Evolutionary conservation across 2,797 vertebrate species (phyloP).

Genomic region (Leuciscus waleckii): DNA sequence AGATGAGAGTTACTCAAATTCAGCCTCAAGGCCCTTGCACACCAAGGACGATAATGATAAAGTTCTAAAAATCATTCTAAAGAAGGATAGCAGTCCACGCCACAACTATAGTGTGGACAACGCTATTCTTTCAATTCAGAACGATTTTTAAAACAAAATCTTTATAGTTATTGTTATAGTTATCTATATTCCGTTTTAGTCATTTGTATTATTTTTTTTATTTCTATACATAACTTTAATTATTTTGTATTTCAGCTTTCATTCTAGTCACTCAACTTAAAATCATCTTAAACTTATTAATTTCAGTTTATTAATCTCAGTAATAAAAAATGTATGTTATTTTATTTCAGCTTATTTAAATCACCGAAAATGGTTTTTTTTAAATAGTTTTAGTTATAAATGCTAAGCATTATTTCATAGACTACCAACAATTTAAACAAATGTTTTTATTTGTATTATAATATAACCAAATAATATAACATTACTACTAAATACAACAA

Average conservation of each 20-base stretch:
- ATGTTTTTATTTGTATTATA: neutral
- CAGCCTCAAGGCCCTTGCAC: neutral
- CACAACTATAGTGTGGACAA: neutral
- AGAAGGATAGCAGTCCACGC: neutral
- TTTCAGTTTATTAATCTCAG: neutral
- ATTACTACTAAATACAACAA: neutral
- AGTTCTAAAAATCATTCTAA: neutral
- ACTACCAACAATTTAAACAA: too few relatives aligned
- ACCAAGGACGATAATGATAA: neutral
- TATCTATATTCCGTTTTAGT: neutral
- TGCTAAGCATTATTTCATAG: neutral
- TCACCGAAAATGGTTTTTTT: neutral
- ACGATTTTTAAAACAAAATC: neutral
- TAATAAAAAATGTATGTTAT: neutral
- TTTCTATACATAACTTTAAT: neutral
- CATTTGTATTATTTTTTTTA: neutral
- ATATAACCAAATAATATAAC: neutral
- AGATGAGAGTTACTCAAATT: constrained; percentile 26
- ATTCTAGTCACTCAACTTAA: neutral
- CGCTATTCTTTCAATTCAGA: too few relatives aligned
- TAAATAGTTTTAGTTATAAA: neutral
- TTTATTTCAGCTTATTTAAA: neutral
- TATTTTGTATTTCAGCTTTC: neutral
- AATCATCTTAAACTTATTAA: neutral
- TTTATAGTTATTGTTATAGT: neutral